Percentiles rank a stretch among this genome's conserved stretches.
Evolutionary conservation across 1,140 invertebrate genomes (phyloP).

Genomic region (Pollicipes pollicipes): DNA sequence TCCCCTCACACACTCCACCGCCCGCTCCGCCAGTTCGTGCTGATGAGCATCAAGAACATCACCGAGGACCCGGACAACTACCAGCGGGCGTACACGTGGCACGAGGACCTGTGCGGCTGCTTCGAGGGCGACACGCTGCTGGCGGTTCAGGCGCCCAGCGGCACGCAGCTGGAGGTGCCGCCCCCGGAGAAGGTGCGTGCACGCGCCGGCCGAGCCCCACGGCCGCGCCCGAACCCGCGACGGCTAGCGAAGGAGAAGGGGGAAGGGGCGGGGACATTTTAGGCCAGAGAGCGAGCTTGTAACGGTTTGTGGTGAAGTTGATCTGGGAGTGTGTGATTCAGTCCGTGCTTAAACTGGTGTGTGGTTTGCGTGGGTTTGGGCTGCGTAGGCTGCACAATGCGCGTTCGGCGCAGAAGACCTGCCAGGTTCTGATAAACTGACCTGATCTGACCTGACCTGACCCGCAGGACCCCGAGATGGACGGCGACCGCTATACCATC

Average conservation of each 20-base stretch:
- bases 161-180: slow-evolving; percentile 52
- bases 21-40: slow-evolving; percentile 64
- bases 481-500: slow-evolving; percentile 33
- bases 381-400: no score
- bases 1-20: no score
- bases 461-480: slow-evolving; percentile 20
- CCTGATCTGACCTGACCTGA: no score
- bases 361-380: slow-evolving; percentile 5
- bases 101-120: slow-evolving; percentile 55
- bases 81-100: slow-evolving; percentile 51
- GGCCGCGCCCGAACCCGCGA: no score
- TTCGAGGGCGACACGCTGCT: slow-evolving; percentile 49
- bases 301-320: no score
- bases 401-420: no score
- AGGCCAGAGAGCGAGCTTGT: no score
- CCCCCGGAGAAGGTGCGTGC: slow-evolving; percentile 34
- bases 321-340: no score
- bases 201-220: no score
- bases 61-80: slow-evolving; percentile 58
- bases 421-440: no score
- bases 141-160: slow-evolving; percentile 56
- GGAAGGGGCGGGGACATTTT: no score
- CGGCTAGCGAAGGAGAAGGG: no score
- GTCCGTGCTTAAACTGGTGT: slow-evolving; percentile 5
- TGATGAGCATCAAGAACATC: slow-evolving; percentile 75